Conservation (phyloP, 2,797 vertebrate genomes). For the Tragelaphus eurycerus region DNA sequence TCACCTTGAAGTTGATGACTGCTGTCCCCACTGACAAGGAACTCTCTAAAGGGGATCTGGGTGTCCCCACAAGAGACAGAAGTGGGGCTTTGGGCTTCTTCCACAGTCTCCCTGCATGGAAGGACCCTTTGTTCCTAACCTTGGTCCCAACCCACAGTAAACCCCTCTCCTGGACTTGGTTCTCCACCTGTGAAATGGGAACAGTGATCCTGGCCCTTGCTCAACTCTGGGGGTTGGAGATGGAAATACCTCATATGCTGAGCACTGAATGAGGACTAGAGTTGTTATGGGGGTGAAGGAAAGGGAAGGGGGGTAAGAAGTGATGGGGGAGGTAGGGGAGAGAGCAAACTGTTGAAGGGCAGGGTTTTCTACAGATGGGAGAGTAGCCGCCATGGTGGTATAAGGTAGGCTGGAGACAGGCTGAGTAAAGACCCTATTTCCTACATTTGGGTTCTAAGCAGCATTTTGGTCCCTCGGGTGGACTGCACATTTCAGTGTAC, state of each 20-base stretch:
- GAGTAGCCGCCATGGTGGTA: accelerated
- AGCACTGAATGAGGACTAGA: not conserved
- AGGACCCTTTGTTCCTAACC: not conserved
- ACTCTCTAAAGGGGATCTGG: not conserved
- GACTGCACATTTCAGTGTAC: not conserved
- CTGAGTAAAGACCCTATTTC: not conserved
- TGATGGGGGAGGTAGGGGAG: not conserved
- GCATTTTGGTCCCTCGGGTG: not conserved
- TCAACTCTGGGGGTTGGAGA: not conserved
- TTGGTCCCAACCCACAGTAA: not conserved
- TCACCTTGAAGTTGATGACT: not conserved
- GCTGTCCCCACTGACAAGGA: not conserved
- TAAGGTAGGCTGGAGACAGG: not conserved
- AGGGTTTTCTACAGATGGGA: not conserved
- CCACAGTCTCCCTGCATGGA: not conserved
- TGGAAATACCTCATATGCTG: not conserved
- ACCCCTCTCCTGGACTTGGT: not conserved
- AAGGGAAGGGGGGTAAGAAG: not conserved
- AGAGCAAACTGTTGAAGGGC: not conserved
- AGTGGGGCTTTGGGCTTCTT: not conserved
- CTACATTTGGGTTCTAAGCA: not conserved
- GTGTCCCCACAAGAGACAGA: not conserved
- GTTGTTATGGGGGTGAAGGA: not conserved
- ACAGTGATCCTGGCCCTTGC: not conserved
- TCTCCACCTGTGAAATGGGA: not conserved